These are phyloP conservation scores for Emmelina monodactyla DNA, from an alignment of 2,888 invertebrate genomes.

Conservation along the genomic window DNA sequence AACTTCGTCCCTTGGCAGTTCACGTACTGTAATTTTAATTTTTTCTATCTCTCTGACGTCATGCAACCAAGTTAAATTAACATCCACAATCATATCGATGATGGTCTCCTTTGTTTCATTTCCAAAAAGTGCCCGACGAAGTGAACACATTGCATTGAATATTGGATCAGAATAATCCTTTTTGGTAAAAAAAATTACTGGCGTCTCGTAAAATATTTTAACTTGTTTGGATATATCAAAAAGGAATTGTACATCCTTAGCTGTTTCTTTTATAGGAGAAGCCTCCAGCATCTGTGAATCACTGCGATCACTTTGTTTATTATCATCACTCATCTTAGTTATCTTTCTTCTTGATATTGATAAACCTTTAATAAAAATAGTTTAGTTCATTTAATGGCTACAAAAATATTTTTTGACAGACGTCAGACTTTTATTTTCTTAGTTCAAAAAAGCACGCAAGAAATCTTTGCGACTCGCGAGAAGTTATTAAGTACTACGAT, in stretches of 20 bases:
- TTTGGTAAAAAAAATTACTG: constrained; percentile 39
- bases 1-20: constrained; percentile 30
- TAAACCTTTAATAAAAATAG: too few relatives aligned
- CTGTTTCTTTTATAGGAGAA: too few relatives aligned
- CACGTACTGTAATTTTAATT: constrained; percentile 25
- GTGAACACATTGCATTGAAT: constrained; percentile 37
- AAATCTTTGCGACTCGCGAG: too few relatives aligned
- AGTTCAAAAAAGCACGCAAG: too few relatives aligned
- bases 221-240: constrained; percentile 43
- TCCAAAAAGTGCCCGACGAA: constrained; percentile 27
- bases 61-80: constrained; percentile 46
- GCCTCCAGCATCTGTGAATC: too few relatives aligned
- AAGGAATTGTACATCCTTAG: constrained; percentile 26
- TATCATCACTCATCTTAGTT: not conserved
- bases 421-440: too few relatives aligned
- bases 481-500: too few relatives aligned
- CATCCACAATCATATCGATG: constrained; percentile 39
- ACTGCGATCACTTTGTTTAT: too few relatives aligned
- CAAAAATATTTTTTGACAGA: too few relatives aligned
- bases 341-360: too few relatives aligned
- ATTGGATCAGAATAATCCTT: constrained; percentile 42
- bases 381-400: too few relatives aligned
- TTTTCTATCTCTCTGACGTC: constrained; percentile 39
- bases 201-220: constrained; percentile 46
- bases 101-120: constrained; percentile 19